Evolutionary conservation across 2,888 invertebrate genomes (phyloP), one percentile per base, ranked within the genome.

Genomic region (Latrodectus hesperus): DNA sequence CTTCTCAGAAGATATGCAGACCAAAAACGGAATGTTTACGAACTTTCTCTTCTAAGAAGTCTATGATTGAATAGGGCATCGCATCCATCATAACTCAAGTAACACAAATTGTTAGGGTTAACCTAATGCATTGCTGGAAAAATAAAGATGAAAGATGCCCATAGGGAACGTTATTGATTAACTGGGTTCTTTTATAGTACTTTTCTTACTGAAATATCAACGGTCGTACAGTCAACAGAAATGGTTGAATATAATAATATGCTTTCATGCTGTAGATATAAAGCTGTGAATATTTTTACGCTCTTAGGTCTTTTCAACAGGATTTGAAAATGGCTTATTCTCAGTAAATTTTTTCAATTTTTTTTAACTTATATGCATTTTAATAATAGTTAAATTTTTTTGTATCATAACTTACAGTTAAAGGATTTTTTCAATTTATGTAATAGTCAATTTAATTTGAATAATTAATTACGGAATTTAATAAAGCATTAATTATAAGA

Each of bases 21-120:
- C 60, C n/a, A 12, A 10, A 16, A 12, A 60, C 12, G 60, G 12
- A 74, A 53, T 81, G 67, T 77, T 77, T 77, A 68, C 77, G 17
- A 68, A 77, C 77, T 67, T 65, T n/a, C 75, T 51, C 26, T 12
- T n/a, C 38, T 55, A 14, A 55, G 17, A 11, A n/a, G 14, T 16
- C 5, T 52, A 74, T 74, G 74, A 74, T 74, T 52, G 74, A 74
- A 26, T 53, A 22, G 22, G 26, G 52, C 16, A 53, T 74, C 74
- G 22, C n/a, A 74, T 55, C 74, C 74, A 74, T 74, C 74, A 74
- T 26, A 74, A 26, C 74, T 26, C 55, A 53, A 16, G 6, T 9
- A 26, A 26, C 55, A 0, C 9, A 22, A 55, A 26, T 53, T 22
- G 60, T 60, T 60, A 60, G 60, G 1, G 55, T 9, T 12, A 52